Evolutionary conservation across 2,888 invertebrate genomes (phyloP).

Genomic region (Synanthedon formicaeformis): DNA sequence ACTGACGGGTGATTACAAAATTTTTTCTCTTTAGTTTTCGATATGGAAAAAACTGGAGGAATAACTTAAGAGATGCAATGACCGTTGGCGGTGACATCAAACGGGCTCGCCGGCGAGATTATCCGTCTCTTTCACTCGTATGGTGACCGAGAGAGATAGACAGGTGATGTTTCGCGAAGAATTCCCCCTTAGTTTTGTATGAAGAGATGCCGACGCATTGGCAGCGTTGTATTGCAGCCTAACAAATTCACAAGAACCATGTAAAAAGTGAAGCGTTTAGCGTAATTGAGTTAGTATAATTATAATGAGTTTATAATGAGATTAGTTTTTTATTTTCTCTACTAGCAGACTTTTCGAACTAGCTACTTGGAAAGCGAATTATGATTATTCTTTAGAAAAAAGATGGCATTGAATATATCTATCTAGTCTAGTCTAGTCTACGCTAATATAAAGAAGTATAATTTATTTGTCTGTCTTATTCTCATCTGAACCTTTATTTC

Average conservation of each 20-base stretch:
- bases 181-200: conserved; percentile 43
- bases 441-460: no score
- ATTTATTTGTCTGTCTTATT: no score
- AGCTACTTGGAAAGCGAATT: no score
- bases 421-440: no score
- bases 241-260: not conserved
- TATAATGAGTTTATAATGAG: not conserved
- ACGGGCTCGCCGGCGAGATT: conserved; percentile 41
- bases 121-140: conserved; percentile 23
- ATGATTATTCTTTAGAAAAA: no score
- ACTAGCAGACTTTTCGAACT: no score
- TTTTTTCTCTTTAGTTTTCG: conserved; percentile 55
- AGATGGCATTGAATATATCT: no score
- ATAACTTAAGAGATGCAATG: conserved; percentile 53
- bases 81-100: conserved; percentile 59
- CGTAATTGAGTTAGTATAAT: not conserved
- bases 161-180: conserved; percentile 30
- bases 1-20: conserved; percentile 29
- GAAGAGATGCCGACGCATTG: conserved; percentile 32
- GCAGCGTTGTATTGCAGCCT: conserved; percentile 10
- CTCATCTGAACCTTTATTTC: no score
- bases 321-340: no score
- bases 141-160: conserved; percentile 20
- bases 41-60: conserved; percentile 37
- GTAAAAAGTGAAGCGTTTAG: not conserved